Conservation (phyloP, 1,140 invertebrate genomes). For the Brachionus sp. region DNA sequence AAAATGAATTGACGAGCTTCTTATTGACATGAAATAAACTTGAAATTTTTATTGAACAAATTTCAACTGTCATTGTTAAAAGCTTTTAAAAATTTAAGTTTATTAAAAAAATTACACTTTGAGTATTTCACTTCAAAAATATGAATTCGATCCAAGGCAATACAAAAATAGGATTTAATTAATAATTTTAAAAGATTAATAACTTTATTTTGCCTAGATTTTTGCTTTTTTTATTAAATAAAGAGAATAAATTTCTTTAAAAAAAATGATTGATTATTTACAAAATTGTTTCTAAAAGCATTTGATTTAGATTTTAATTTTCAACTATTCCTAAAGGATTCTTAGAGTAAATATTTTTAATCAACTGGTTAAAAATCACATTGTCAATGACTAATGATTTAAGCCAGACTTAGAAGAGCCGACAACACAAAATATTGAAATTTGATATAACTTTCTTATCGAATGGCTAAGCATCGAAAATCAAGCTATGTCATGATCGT, state of each 20-base stretch:
- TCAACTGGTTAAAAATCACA: neutral
- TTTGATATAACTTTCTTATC: neutral
- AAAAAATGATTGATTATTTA: neutral
- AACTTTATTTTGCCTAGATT: neutral
- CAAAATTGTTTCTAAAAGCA: neutral
- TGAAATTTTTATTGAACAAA: conserved; percentile 4
- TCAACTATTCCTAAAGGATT: neutral
- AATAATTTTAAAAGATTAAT: neutral
- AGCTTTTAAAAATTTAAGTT: neutral
- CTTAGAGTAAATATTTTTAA: neutral
- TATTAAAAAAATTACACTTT: neutral
- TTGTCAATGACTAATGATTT: neutral
- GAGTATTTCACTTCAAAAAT: neutral
- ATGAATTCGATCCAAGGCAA: neutral
- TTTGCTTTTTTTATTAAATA: no score
- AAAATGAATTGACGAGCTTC: neutral
- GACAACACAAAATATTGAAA: neutral
- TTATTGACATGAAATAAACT: conserved; percentile 10
- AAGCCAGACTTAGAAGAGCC: neutral
- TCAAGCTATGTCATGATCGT: neutral
- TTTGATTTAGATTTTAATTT: neutral
- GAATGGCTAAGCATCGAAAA: neutral
- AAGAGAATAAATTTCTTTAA: neutral
- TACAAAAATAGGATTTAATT: neutral
- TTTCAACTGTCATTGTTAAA: conserved; percentile 2